Evolutionary conservation across 2,888 invertebrate species (phyloP).

Genomic region (Plemyria rubiginata): DNA sequence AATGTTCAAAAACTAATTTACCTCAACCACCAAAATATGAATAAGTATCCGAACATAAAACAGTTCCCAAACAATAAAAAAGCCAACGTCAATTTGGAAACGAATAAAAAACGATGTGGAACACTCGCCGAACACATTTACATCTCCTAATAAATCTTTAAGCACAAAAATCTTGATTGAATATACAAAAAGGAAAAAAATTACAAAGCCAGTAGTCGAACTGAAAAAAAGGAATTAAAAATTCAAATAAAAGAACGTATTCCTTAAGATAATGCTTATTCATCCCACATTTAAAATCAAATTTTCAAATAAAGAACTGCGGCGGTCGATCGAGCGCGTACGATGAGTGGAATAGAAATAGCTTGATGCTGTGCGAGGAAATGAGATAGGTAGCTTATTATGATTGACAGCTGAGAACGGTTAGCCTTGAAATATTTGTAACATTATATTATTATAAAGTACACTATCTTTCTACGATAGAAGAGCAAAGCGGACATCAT

Average conservation of each 20-base stretch:
- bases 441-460: slow-evolving; percentile 85
- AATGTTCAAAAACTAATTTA: slow-evolving; percentile 39
- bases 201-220: slow-evolving; percentile 73
- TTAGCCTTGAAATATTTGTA: slow-evolving; percentile 86
- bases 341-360: slow-evolving; percentile 63
- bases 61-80: slow-evolving; percentile 55
- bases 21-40: slow-evolving; percentile 48
- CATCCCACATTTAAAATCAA: slow-evolving; percentile 85
- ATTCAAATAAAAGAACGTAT: slow-evolving; percentile 82
- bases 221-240: slow-evolving; percentile 81
- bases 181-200: slow-evolving; percentile 69
- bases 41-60: slow-evolving; percentile 52
- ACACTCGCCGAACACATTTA: slow-evolving; percentile 66
- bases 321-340: slow-evolving; percentile 75
- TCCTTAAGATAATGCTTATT: slow-evolving; percentile 84
- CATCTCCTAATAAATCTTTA: slow-evolving; percentile 75
- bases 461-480: slow-evolving; percentile 78
- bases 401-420: slow-evolving; percentile 86
- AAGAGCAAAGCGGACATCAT: slow-evolving; percentile 68
- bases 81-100: slow-evolving; percentile 53
- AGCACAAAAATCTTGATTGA: slow-evolving; percentile 61
- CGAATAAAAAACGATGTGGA: slow-evolving; percentile 53
- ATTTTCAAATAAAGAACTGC: slow-evolving; percentile 83
- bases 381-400: slow-evolving; percentile 80
- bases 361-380: slow-evolving; percentile 62